phyloP scores from a whole-genome alignment of 2,797 vertebrate genomes.

The Rhinichthys osculus region DNA sequence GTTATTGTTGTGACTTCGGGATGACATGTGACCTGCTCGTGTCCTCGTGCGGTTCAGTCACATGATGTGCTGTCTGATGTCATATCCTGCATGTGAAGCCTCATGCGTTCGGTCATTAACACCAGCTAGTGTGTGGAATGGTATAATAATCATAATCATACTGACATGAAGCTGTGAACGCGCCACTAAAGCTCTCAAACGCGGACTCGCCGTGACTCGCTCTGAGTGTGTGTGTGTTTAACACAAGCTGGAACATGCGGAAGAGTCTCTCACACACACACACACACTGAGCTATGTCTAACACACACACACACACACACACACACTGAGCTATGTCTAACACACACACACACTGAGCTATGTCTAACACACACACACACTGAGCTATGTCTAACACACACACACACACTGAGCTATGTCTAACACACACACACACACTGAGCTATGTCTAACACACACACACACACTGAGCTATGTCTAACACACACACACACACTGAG shows the following conservation, averaged over 20 bases:
- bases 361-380: too few species aligned
- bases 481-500: too few species aligned
- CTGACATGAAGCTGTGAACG: background rate
- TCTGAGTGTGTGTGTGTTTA: background rate
- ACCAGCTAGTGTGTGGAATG: background rate
- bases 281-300: too few species aligned
- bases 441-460: background rate
- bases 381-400: too few species aligned
- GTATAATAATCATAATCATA: background rate
- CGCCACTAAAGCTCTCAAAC: background rate
- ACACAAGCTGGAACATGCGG: background rate
- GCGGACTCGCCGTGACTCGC: background rate
- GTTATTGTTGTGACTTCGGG: background rate
- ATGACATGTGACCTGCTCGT: background rate
- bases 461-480: too few species aligned
- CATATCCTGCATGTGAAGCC: constrained; percentile 47
- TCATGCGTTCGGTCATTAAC: background rate
- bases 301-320: background rate
- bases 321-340: too few species aligned
- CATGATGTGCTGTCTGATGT: constrained; percentile 34
- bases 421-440: background rate
- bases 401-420: too few species aligned
- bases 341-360: too few species aligned
- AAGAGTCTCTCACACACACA: background rate
- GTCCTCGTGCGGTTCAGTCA: background rate